Conservation (phyloP, 1,140 invertebrate species). For the Alviniconcha marisindica region DNA sequence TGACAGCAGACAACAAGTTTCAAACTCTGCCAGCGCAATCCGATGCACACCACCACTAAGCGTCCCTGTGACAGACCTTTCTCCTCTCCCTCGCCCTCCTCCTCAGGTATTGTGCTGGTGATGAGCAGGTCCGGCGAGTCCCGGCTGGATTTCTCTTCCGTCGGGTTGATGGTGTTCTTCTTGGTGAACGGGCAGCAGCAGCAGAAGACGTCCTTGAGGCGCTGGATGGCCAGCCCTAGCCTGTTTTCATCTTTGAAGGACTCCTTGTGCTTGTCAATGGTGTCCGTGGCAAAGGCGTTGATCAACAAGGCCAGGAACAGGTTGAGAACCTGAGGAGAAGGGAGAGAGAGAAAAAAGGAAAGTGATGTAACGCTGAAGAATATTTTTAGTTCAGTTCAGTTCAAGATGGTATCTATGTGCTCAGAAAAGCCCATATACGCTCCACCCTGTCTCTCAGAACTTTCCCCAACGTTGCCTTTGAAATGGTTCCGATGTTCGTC, state of each 20-base stretch:
- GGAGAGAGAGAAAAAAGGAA: neutral
- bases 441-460: no score
- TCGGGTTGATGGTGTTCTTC: conserved; percentile 93
- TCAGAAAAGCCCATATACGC: no score
- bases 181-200: conserved; percentile 83
- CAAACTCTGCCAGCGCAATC: no score
- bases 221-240: conserved; percentile 56
- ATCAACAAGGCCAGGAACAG: conserved; percentile 99
- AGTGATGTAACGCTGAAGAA: no score
- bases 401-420: no score
- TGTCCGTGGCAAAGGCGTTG: conserved; percentile 94
- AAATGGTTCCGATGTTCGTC: no score
- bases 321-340: conserved; percentile 89
- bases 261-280: conserved; percentile 86
- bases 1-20: no score
- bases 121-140: conserved; percentile 19
- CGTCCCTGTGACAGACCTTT: neutral
- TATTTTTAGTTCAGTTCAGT: no score
- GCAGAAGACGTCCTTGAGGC: conserved; percentile 57
- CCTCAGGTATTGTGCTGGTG: conserved; percentile 23
- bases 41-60: no score
- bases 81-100: conserved; percentile 27
- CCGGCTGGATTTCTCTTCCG: conserved; percentile 79
- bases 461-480: no score
- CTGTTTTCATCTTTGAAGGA: conserved; percentile 76